Conservation (phyloP, 2,797 vertebrate species). For the Anas bernieri region DNA sequence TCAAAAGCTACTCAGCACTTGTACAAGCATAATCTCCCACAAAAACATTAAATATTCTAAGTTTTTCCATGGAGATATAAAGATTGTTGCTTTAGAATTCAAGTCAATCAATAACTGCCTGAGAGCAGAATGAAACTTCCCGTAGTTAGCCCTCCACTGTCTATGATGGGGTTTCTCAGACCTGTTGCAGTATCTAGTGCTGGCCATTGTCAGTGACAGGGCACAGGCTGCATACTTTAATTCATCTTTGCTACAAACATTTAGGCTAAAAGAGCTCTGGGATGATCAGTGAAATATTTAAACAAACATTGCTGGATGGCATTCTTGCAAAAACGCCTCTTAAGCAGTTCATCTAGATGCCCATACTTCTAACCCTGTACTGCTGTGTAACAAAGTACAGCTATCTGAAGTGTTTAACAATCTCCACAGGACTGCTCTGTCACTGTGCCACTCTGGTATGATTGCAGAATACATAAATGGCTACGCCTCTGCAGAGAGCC, state of each 20-base stretch:
- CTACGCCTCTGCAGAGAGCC: background rate
- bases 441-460: background rate
- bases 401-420: background rate
- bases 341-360: background rate
- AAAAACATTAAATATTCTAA: background rate
- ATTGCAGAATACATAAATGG: background rate
- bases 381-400: background rate
- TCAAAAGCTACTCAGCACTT: background rate
- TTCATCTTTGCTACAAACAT: background rate
- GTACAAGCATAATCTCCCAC: background rate
- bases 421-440: background rate
- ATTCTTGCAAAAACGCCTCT: background rate
- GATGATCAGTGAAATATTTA: background rate
- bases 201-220: background rate
- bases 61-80: background rate
- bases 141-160: background rate
- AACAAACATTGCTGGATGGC: background rate
- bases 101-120: background rate
- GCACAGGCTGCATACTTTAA: background rate
- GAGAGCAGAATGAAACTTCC: background rate
- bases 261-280: background rate
- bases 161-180: background rate
- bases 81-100: background rate
- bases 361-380: background rate
- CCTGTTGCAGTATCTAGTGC: background rate